Percentiles rank a stretch among this genome's conserved stretches.
phyloP scores from a whole-genome alignment of 2,113 vertebrate genomes.

The Diadophis punctatus region DNA sequence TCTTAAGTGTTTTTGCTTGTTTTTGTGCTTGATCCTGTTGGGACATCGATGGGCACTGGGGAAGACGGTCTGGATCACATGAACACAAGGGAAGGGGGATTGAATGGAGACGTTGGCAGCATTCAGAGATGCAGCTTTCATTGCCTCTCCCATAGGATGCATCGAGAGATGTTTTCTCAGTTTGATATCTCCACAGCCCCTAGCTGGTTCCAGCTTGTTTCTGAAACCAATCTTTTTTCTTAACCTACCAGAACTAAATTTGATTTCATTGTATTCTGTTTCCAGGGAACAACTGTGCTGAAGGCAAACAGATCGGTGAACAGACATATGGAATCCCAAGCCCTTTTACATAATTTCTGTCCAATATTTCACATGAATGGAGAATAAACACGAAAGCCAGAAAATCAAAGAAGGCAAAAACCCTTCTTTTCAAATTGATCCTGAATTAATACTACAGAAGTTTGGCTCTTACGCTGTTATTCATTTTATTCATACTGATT shows the following conservation, averaged over 20 bases:
- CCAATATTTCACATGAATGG: background rate
- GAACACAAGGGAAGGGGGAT: background rate
- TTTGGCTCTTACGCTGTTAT: background rate
- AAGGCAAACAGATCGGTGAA: background rate
- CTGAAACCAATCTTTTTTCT: background rate
- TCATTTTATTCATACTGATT: background rate
- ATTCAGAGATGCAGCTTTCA: background rate
- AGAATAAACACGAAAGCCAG: background rate
- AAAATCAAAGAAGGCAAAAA: background rate
- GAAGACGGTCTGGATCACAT: background rate
- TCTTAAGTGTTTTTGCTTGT: background rate
- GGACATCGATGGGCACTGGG: background rate
- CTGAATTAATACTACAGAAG: background rate
- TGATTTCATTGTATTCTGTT: background rate
- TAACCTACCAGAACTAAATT: background rate
- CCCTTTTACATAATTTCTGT: background rate
- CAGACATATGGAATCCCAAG: background rate
- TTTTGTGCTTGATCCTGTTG: background rate
- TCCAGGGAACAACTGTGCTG: background rate
- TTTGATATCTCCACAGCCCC: background rate
- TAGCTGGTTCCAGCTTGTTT: background rate
- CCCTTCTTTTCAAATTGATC: background rate
- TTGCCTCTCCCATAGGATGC: background rate
- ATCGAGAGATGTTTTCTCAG: background rate
- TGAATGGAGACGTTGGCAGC: background rate